These are phyloP conservation scores for Hypothenemus hampei DNA, from an alignment of 1,140 invertebrate species.

Conservation along the genomic window DNA sequence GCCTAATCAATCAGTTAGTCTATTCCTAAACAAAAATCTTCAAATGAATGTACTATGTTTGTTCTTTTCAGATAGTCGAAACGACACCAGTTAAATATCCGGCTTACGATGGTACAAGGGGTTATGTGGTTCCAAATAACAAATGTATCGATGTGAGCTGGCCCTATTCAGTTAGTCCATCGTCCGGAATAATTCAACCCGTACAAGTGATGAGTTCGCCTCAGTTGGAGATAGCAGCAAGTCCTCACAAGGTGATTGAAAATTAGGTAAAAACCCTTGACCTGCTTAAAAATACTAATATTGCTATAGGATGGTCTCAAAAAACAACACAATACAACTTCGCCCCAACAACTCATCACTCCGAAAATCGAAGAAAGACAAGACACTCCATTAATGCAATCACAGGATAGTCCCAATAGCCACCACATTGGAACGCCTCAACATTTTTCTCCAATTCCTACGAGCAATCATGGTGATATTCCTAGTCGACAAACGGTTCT, in stretches of 20 bases:
- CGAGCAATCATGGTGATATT: constrained; percentile 39
- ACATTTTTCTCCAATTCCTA: constrained; percentile 46
- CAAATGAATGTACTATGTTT: neutral
- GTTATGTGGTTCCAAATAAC: constrained; percentile 52
- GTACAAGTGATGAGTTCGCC: constrained; percentile 48
- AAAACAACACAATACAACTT: constrained; percentile 53
- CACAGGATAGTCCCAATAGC: constrained; percentile 44
- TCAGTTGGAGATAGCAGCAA: constrained; percentile 36
- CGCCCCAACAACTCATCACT: constrained; percentile 52
- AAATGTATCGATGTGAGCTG: constrained; percentile 46
- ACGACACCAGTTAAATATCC: constrained; percentile 46
- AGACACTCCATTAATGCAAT: constrained; percentile 46
- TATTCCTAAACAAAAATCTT: neutral
- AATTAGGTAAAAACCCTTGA: neutral
- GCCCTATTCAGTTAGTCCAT: constrained; percentile 49
- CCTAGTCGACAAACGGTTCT: constrained; percentile 76
- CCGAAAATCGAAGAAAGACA: constrained; percentile 62
- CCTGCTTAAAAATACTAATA: neutral
- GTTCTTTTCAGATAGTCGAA: constrained; percentile 43
- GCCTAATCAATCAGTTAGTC: neutral
- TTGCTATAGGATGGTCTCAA: neutral
- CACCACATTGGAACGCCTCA: constrained; percentile 49
- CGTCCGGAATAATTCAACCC: constrained; percentile 49
- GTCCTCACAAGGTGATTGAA: constrained; percentile 47
- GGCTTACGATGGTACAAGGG: constrained; percentile 48